Conservation (phyloP, 2,113 vertebrate species). For the Trematocara unimaculatum region DNA sequence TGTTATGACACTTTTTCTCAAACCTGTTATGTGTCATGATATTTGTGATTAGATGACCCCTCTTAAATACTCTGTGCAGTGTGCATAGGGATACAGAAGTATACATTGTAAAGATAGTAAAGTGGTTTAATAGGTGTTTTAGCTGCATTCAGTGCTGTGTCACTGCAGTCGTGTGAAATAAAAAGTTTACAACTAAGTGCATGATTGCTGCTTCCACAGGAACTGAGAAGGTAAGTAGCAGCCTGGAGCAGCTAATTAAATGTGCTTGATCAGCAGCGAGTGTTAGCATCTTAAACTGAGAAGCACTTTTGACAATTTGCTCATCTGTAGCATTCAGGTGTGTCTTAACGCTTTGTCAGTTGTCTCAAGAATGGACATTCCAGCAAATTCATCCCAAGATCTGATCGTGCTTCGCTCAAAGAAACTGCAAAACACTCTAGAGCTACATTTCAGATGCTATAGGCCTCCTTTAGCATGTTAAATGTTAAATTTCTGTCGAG, state of each 20-base stretch:
- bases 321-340: background rate
- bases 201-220: background rate
- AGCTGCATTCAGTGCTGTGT: background rate
- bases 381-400: background rate
- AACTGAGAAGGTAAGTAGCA: background rate
- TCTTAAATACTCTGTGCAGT: background rate
- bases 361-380: background rate
- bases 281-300: background rate
- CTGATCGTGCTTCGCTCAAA: background rate
- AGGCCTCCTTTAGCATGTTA: background rate
- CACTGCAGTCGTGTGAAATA: background rate
- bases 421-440: background rate
- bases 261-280: background rate
- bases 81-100: background rate
- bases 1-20: background rate
- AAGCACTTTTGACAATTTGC: background rate
- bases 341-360: background rate
- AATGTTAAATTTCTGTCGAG: accelerated
- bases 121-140: background rate
- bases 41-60: background rate
- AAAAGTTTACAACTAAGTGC: background rate
- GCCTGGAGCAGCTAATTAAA: background rate
- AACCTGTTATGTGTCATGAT: background rate
- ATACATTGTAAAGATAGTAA: background rate
- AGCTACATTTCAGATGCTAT: background rate